phyloP scores from a whole-genome alignment of 2,797 vertebrate species.

The Arrhamphus sclerolepis region DNA sequence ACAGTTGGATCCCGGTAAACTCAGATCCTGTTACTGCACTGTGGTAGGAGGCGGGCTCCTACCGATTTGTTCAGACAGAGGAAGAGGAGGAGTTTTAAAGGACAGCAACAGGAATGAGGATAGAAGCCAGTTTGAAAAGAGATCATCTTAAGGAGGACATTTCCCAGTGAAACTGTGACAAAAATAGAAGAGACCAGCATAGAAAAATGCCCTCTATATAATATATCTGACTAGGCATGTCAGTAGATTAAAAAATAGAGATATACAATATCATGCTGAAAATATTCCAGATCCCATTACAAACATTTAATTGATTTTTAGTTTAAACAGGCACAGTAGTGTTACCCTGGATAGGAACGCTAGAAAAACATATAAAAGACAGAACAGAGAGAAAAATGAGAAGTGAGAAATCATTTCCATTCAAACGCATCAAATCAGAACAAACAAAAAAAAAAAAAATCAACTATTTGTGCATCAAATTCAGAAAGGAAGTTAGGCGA shows the following conservation, averaged over 20 bases:
- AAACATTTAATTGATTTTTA: slow-evolving; percentile 72
- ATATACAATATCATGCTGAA: slow-evolving; percentile 71
- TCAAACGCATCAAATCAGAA: slow-evolving; percentile 78
- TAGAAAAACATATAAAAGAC: slow-evolving; percentile 75
- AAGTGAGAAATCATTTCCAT: slow-evolving; percentile 28
- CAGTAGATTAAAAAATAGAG: slow-evolving; percentile 75
- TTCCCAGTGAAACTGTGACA: slow-evolving; percentile 32
- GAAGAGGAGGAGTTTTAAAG: no score
- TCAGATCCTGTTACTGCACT: no score
- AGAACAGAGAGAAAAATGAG: slow-evolving; percentile 59
- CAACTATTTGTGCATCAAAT: slow-evolving; percentile 81
- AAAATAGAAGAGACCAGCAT: slow-evolving; percentile 55
- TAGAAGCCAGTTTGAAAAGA: no score
- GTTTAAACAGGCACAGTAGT: slow-evolving; percentile 89
- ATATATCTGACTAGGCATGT: slow-evolving; percentile 55
- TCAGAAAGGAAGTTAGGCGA: slow-evolving; percentile 75
- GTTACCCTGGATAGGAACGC: slow-evolving; percentile 85
- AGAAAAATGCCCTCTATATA: slow-evolving; percentile 49
- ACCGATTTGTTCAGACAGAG: no score
- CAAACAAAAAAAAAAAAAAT: slow-evolving; percentile 82
- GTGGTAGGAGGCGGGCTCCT: no score
- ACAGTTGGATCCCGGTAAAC: no score
- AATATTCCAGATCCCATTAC: slow-evolving; percentile 74
- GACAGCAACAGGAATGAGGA: no score
- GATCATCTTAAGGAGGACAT: no score